A percentile compares a stretch with the other conserved stretches of the same genome.
These are phyloP conservation scores for Calameuta pallipes DNA, from an alignment of 2,888 invertebrate species.

Conservation along the genomic window DNA sequence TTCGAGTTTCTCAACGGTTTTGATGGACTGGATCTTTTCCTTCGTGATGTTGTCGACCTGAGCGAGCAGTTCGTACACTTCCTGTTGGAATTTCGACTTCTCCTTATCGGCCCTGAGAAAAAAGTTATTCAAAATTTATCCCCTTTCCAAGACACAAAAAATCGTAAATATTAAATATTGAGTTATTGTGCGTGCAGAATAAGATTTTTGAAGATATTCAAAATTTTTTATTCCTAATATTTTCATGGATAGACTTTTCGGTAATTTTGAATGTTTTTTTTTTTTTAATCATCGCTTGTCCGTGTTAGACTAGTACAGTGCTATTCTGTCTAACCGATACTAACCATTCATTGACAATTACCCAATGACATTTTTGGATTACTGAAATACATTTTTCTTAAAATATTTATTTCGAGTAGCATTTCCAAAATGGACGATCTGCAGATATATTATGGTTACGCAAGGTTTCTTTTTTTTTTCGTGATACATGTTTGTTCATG, in stretches of 20 bases:
- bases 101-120: constrained; percentile 95
- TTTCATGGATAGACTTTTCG: neutral
- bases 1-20: constrained; percentile 92
- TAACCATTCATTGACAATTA: no score
- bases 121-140: constrained; percentile 38
- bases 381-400: no score
- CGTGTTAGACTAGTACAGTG: no score
- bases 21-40: constrained; percentile 85
- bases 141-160: neutral
- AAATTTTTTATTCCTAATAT: neutral
- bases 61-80: constrained; percentile 96
- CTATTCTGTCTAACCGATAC: no score
- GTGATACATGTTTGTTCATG: neutral
- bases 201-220: neutral
- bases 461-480: neutral
- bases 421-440: no score
- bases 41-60: constrained; percentile 95
- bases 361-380: no score
- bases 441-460: no score
- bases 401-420: no score
- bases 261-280: neutral
- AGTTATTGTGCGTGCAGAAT: neutral
- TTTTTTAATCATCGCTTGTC: no score
- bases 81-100: constrained; percentile 97
- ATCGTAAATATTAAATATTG: neutral